phyloP scores from a whole-genome alignment of 2,797 vertebrate species.

The Euphonia xanthogaster region DNA sequence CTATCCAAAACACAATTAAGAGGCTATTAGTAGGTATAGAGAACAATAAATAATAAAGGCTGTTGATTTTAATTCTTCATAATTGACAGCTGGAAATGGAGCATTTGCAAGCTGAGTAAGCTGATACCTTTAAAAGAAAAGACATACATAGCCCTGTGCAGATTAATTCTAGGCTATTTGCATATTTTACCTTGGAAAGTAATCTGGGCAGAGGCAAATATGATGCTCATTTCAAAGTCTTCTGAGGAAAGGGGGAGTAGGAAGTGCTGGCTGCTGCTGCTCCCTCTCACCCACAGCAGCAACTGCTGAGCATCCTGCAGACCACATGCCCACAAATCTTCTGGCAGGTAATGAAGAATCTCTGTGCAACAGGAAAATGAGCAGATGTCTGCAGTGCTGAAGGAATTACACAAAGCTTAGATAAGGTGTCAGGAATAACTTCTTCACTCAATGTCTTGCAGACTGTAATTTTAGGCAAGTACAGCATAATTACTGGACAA shows the following conservation, averaged over 20 bases:
- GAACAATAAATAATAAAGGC: constrained; percentile 66
- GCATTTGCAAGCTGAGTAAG: neutral
- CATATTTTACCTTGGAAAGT: constrained; percentile 10
- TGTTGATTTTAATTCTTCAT: constrained; percentile 66
- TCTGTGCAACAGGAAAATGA: neutral
- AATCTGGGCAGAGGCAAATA: neutral
- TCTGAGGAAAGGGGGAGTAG: neutral
- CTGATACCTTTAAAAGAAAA: neutral
- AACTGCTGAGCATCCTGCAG: neutral
- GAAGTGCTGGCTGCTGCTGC: neutral
- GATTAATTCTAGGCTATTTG: constrained; percentile 10
- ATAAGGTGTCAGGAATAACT: constrained; percentile 6
- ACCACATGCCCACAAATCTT: neutral
- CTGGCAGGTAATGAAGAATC: neutral
- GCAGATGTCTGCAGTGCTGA: neutral
- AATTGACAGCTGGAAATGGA: constrained; percentile 52
- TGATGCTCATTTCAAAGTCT: neutral
- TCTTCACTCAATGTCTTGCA: neutral
- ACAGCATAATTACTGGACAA: neutral
- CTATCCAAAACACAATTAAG: constrained; percentile 62
- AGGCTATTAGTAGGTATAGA: constrained; percentile 50
- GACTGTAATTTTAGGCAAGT: neutral
- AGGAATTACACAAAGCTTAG: neutral
- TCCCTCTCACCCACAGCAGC: neutral
- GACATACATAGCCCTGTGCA: neutral